Conservation (phyloP, 2,797 vertebrate genomes). For the Sternotherus odoratus region DNA sequence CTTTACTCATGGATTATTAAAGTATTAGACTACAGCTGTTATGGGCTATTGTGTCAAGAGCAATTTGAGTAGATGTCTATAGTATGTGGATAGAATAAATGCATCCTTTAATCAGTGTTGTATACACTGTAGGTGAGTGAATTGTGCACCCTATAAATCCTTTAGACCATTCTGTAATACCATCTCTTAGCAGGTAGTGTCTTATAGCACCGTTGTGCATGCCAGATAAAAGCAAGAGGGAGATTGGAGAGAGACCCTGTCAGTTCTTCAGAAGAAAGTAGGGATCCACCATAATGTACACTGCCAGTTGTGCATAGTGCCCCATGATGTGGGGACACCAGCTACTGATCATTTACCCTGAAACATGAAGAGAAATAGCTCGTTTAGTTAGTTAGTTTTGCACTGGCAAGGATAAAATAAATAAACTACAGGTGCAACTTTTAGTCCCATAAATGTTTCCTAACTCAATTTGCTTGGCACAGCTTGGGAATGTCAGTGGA, state of each 20-base stretch:
- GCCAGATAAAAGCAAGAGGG: neutral
- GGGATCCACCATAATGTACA: neutral
- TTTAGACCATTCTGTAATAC: neutral
- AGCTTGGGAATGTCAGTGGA: neutral
- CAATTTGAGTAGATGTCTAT: slow-evolving; percentile 31
- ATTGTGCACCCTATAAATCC: slow-evolving; percentile 17
- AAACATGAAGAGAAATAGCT: slow-evolving; percentile 65
- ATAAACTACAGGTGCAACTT: slow-evolving; percentile 55
- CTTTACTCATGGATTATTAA: slow-evolving; percentile 70
- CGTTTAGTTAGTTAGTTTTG: slow-evolving; percentile 48
- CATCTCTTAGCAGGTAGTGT: neutral
- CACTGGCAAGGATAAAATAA: neutral
- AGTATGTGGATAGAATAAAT: slow-evolving; percentile 20
- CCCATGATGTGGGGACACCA: slow-evolving; percentile 2
- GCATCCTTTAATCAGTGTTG: slow-evolving; percentile 35
- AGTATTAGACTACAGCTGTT: slow-evolving; percentile 64
- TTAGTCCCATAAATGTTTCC: slow-evolving; percentile 51
- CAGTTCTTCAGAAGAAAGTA: neutral
- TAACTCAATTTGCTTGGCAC: neutral
- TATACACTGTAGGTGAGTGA: neutral
- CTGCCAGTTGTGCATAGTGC: neutral
- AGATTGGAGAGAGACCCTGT: neutral
- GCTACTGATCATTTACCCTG: neutral
- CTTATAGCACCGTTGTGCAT: neutral
- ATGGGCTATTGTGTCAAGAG: slow-evolving; percentile 69